Conservation (phyloP, 2,797 vertebrate species). For the Cottoperca gobio region DNA sequence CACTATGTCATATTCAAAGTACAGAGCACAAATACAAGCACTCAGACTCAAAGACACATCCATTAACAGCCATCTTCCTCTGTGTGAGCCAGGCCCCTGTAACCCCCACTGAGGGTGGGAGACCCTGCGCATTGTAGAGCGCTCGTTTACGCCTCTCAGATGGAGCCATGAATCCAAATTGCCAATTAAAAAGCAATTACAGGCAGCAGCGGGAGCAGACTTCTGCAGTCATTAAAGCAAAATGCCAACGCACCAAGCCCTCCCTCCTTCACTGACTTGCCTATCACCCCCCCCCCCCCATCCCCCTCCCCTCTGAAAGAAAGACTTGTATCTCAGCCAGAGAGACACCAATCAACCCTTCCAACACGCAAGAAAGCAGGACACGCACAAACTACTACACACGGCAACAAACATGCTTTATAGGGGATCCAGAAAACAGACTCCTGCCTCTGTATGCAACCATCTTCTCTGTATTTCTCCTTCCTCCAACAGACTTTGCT, state of each 20-base stretch:
- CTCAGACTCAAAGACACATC: slow-evolving; percentile 70
- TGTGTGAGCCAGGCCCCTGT: slow-evolving; percentile 66
- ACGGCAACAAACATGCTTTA: slow-evolving; percentile 33
- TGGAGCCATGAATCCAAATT: slow-evolving; percentile 86
- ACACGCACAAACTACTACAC: slow-evolving; percentile 38
- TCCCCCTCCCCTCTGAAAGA: slow-evolving; percentile 61
- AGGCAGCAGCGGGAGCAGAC: slow-evolving; percentile 83
- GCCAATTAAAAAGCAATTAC: slow-evolving; percentile 89
- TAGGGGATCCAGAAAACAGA: slow-evolving; percentile 27
- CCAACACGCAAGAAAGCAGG: slow-evolving; percentile 47
- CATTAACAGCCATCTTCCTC: slow-evolving; percentile 75
- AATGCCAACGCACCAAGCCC: slow-evolving; percentile 78
- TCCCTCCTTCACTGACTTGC: slow-evolving; percentile 57
- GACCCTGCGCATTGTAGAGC: slow-evolving; percentile 75
- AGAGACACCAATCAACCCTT: slow-evolving; percentile 62
- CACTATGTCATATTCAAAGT: slow-evolving; percentile 52
- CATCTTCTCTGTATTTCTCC: neutral
- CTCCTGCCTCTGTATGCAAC: slow-evolving; percentile 45
- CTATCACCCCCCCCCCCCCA: slow-evolving; percentile 48
- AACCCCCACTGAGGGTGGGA: slow-evolving; percentile 74
- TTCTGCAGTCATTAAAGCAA: slow-evolving; percentile 84
- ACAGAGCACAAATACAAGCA: slow-evolving; percentile 63
- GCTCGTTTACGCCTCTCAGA: slow-evolving; percentile 84
- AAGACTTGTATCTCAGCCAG: slow-evolving; percentile 60
- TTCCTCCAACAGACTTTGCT: neutral